These are phyloP conservation scores for Arion vulgaris DNA, from an alignment of 1,140 invertebrate species.

Conservation along the genomic window DNA sequence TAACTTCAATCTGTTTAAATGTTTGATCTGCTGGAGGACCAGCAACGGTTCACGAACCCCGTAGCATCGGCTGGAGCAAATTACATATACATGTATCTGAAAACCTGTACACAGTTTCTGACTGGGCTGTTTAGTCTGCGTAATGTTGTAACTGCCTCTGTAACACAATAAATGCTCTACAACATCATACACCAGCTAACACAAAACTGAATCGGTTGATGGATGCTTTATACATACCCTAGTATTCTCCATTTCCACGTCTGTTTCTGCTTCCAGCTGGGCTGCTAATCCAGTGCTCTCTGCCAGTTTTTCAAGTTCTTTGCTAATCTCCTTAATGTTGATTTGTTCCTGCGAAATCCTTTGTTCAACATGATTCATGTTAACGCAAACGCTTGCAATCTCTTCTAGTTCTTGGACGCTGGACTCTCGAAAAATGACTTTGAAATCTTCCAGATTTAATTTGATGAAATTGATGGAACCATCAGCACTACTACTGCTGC, in stretches of 20 bases:
- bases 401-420: conserved; percentile 76
- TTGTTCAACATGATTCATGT: conserved; percentile 81
- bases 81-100: too few relatives aligned
- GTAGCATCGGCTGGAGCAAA: too few relatives aligned
- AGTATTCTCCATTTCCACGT: background rate
- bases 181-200: too few relatives aligned
- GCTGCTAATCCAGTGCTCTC: background rate
- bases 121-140: too few relatives aligned
- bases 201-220: too few relatives aligned
- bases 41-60: too few relatives aligned
- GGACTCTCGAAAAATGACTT: conserved; percentile 34
- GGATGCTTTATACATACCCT: too few relatives aligned
- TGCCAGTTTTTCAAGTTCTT: conserved; percentile 6
- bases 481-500: conserved; percentile 57
- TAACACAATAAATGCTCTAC: too few relatives aligned
- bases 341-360: conserved; percentile 78
- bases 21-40: too few relatives aligned
- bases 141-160: too few relatives aligned
- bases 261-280: background rate
- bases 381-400: conserved; percentile 82
- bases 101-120: too few relatives aligned
- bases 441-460: conserved; percentile 52
- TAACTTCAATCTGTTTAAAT: too few relatives aligned
- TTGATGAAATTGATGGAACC: conserved; percentile 66
- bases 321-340: conserved; percentile 64